Percentiles rank a stretch among this genome's conserved stretches.
These are phyloP conservation scores for Nebria brevicollis DNA, from an alignment of 2,888 invertebrate genomes.

Conservation along the genomic window DNA sequence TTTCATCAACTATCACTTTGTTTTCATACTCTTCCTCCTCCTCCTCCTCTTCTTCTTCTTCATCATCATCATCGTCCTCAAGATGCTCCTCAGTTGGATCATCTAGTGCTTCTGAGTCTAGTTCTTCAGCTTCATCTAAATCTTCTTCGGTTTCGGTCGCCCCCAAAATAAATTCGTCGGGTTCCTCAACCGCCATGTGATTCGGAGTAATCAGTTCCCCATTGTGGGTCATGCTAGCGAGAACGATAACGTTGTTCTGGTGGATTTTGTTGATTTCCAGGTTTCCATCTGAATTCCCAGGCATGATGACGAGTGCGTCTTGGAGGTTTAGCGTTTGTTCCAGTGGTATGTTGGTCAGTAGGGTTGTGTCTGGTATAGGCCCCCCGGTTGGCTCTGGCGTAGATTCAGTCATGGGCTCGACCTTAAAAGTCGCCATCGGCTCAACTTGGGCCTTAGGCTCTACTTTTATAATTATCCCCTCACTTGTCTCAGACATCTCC, in stretches of 20 bases:
- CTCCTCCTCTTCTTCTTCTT: slow-evolving; percentile 39
- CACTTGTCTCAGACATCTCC: slow-evolving; percentile 40
- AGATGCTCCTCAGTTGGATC: slow-evolving; percentile 47
- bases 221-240: slow-evolving; percentile 33
- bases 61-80: slow-evolving; percentile 47
- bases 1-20: slow-evolving; percentile 37
- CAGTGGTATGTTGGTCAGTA: slow-evolving; percentile 36
- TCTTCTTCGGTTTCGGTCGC: neutral
- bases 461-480: slow-evolving; percentile 15
- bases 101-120: slow-evolving; percentile 15
- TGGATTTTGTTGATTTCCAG: slow-evolving; percentile 11
- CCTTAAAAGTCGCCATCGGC: neutral
- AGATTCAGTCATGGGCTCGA: neutral
- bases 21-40: slow-evolving; percentile 47
- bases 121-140: slow-evolving; percentile 27
- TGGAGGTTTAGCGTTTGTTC: slow-evolving; percentile 27
- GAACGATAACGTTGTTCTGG: slow-evolving; percentile 30
- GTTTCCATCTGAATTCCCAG: slow-evolving; percentile 20
- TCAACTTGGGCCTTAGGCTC: neutral
- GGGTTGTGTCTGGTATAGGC: slow-evolving; percentile 7
- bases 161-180: neutral
- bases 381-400: neutral
- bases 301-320: slow-evolving; percentile 36
- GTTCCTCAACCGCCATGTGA: neutral
- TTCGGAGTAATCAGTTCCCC: slow-evolving; percentile 42